Percentiles rank a stretch among this genome's conserved stretches.
Conservation (phyloP, 64 coral and sea anemone species). For the Astreopora myriophthalma region DNA sequence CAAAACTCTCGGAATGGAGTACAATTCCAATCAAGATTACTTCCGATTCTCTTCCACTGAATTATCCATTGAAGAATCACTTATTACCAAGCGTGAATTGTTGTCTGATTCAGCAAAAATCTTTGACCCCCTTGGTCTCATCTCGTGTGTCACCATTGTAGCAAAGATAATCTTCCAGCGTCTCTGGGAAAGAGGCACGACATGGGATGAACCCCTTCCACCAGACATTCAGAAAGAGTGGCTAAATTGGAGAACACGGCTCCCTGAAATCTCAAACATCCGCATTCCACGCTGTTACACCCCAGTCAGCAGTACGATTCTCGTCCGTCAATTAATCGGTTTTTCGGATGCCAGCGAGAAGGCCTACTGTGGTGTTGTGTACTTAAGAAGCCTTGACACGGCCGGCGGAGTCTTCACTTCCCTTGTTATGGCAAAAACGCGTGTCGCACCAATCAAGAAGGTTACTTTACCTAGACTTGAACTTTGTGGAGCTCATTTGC, state of each 20-base stretch:
- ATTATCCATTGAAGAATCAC: neutral
- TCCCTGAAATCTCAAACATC: conserved; percentile 13
- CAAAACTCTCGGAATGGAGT: conserved; percentile 24
- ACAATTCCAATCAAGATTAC: neutral
- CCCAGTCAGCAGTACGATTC: neutral
- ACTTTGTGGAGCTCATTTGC: conserved; percentile 34
- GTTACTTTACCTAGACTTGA: conserved; percentile 55
- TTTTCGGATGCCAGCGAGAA: conserved; percentile 67
- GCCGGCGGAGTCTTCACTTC: conserved; percentile 7
- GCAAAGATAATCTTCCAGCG: conserved; percentile 56
- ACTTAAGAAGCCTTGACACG: conserved; percentile 48
- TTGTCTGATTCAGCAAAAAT: conserved; percentile 44
- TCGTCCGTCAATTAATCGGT: conserved; percentile 25
- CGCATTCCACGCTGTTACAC: conserved; percentile 59
- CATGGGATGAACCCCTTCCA: conserved; percentile 59
- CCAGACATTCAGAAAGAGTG: conserved; percentile 60
- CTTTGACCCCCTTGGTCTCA: conserved; percentile 23
- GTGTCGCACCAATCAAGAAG: conserved; percentile 58
- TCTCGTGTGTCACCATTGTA: conserved; percentile 43
- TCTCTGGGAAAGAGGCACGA: conserved; percentile 44
- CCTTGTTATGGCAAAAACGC: conserved; percentile 40
- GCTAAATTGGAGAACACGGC: conserved; percentile 31
- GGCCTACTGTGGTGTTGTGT: conserved; percentile 53
- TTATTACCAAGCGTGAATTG: conserved; percentile 4
- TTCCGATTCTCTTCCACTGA: conserved; percentile 20